phyloP scores from a whole-genome alignment of 2,113 vertebrate genomes.

The Suricata suricatta region DNA sequence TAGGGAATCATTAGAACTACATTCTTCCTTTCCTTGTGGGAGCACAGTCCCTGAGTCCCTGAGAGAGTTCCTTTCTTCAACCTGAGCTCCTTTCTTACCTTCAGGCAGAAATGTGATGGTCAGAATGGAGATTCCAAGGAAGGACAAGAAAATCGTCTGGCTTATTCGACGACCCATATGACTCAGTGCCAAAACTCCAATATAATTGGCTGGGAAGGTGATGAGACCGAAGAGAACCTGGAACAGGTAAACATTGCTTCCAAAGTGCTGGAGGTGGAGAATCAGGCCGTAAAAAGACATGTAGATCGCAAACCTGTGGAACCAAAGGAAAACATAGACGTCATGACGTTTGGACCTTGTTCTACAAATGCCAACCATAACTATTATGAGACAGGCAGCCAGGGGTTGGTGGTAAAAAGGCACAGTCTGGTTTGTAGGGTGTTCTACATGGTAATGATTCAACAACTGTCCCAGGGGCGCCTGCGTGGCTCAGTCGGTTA shows the following conservation, averaged over 20 bases:
- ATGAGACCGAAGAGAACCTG: conserved; percentile 88
- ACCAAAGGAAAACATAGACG: neutral
- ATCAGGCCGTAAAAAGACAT: conserved; percentile 81
- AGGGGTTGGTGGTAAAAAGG: neutral
- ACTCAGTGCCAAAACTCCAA: conserved; percentile 82
- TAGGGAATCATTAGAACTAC: neutral
- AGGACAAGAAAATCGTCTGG: conserved; percentile 80
- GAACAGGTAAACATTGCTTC: conserved; percentile 86
- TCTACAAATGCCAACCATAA: neutral
- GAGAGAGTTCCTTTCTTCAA: neutral
- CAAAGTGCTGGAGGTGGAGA: conserved; percentile 83
- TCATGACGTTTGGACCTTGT: neutral
- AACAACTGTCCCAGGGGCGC: neutral
- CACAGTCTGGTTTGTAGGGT: neutral
- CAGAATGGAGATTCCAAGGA: conserved; percentile 85
- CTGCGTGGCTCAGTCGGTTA: too few relatives aligned
- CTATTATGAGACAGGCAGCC: neutral
- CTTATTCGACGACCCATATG: conserved; percentile 80
- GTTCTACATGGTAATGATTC: neutral
- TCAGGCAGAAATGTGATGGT: conserved; percentile 76
- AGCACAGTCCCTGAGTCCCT: neutral
- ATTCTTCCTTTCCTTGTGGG: neutral
- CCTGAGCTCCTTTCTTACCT: conserved; percentile 72
- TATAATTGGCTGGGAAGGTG: conserved; percentile 81
- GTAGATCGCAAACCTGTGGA: neutral